These are phyloP conservation scores for Carcina quercana DNA, from an alignment of 2,888 invertebrate species.

Conservation along the genomic window DNA sequence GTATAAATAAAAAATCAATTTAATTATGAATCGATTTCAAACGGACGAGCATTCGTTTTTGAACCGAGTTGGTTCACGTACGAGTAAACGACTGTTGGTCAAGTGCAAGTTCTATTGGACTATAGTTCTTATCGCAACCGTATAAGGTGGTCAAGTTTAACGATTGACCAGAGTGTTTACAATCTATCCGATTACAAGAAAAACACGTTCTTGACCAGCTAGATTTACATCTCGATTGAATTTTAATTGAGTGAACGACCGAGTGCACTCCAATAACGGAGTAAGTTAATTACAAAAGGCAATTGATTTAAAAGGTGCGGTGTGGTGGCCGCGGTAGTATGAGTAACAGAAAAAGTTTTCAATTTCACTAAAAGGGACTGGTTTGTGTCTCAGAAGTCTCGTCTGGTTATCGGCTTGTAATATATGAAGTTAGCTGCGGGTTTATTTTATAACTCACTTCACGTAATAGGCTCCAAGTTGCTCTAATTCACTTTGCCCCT, in stretches of 20 bases:
- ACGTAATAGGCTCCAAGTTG: slow-evolving; percentile 62
- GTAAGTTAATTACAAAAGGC: slow-evolving; percentile 73
- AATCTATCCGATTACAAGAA: slow-evolving; percentile 48
- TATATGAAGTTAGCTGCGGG: slow-evolving; percentile 70
- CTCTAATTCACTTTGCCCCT: slow-evolving; percentile 59
- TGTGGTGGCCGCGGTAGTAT: slow-evolving; percentile 64
- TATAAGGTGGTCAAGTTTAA: too few species aligned
- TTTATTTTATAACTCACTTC: slow-evolving; percentile 73
- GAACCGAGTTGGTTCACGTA: too few species aligned
- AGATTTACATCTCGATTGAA: slow-evolving; percentile 65
- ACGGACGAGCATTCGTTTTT: too few species aligned
- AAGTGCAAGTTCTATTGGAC: too few species aligned
- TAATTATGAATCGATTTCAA: too few species aligned
- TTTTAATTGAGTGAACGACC: slow-evolving; percentile 65
- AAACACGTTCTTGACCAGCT: slow-evolving; percentile 53
- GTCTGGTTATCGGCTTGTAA: slow-evolving; percentile 75
- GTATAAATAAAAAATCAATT: too few species aligned
- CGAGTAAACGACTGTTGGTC: too few species aligned
- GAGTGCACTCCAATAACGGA: slow-evolving; percentile 63
- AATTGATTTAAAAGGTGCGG: slow-evolving; percentile 72
- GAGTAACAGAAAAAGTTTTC: slow-evolving; percentile 75
- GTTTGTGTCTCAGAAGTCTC: slow-evolving; percentile 74
- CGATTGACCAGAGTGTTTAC: too few species aligned
- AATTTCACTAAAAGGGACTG: slow-evolving; percentile 76
- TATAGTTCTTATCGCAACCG: too few species aligned